Conservation (phyloP, 53 echinoderm and acorn worm species). For the Arbacia lixula region DNA sequence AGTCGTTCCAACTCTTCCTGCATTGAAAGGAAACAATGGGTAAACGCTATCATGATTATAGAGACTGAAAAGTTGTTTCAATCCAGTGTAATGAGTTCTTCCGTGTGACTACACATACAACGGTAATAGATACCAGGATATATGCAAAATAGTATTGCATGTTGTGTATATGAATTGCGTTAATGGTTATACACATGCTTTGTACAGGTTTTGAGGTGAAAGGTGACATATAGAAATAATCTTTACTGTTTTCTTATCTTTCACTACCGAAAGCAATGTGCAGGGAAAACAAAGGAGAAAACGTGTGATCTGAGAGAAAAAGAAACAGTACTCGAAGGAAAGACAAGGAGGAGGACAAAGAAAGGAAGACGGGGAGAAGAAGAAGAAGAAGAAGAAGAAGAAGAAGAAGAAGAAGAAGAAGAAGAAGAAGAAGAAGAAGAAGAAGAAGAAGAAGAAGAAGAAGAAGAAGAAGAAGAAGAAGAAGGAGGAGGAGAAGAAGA, state of each 20-base stretch:
- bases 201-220: too few species aligned
- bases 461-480: constrained; percentile 41
- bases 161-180: too few species aligned
- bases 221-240: constrained; percentile 1
- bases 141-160: too few species aligned
- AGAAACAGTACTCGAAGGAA: neutral
- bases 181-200: too few species aligned
- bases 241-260: too few species aligned
- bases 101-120: too few species aligned
- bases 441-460: constrained; percentile 39
- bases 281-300: neutral
- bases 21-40: constrained; percentile 1
- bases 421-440: constrained; percentile 36
- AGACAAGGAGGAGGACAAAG: neutral
- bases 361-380: constrained; percentile 1
- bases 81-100: too few species aligned
- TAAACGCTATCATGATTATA: too few species aligned
- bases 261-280: neutral
- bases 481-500: constrained; percentile 36
- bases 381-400: constrained; percentile 32
- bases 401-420: constrained; percentile 36
- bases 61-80: too few species aligned
- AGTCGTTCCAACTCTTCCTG: constrained; percentile 85
- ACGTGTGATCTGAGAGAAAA: neutral
- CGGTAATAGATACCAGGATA: too few species aligned